Evolutionary conservation across 2,888 invertebrate genomes (phyloP).

Genomic region (Drosophila prostipennis): DNA sequence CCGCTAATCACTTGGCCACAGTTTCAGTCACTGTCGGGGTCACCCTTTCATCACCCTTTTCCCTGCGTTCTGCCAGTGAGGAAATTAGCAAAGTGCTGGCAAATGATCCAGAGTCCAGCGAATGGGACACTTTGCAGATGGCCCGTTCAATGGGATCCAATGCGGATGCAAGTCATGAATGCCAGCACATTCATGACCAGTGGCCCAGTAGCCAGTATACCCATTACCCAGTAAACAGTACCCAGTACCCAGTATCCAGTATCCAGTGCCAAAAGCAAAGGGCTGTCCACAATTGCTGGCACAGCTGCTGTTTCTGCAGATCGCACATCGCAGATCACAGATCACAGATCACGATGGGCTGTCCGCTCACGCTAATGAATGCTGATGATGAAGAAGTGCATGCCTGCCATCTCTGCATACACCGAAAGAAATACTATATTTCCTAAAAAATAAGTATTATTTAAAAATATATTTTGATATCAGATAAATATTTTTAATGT

Average conservation of each 20-base stretch:
- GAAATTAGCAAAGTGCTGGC: slow-evolving; percentile 10
- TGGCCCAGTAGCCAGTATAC: slow-evolving; percentile 14
- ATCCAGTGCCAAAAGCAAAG: slow-evolving; percentile 14
- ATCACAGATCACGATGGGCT: slow-evolving; percentile 69
- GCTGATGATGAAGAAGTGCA: slow-evolving; percentile 70
- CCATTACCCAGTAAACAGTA: background rate
- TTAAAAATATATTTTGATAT: too few relatives aligned
- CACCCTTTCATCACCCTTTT: slow-evolving; percentile 4
- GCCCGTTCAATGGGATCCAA: slow-evolving; percentile 9
- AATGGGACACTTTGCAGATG: slow-evolving; percentile 23
- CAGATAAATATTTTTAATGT: too few relatives aligned
- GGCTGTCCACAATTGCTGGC: slow-evolving; percentile 57
- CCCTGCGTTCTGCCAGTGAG: background rate
- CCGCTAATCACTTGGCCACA: slow-evolving; percentile 17
- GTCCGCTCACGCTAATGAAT: slow-evolving; percentile 78
- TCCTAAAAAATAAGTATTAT: background rate
- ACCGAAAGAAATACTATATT: background rate
- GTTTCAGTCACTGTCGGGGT: slow-evolving; percentile 12
- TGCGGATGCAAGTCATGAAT: slow-evolving; percentile 61
- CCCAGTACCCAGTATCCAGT: background rate
- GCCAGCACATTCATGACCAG: slow-evolving; percentile 62
- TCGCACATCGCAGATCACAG: slow-evolving; percentile 48
- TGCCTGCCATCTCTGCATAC: slow-evolving; percentile 22
- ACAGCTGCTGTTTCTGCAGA: slow-evolving; percentile 30
- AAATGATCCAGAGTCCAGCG: slow-evolving; percentile 2